These are phyloP conservation scores for Philopedon plagiatum DNA, from an alignment of 2,888 invertebrate genomes.

Conservation along the genomic window DNA sequence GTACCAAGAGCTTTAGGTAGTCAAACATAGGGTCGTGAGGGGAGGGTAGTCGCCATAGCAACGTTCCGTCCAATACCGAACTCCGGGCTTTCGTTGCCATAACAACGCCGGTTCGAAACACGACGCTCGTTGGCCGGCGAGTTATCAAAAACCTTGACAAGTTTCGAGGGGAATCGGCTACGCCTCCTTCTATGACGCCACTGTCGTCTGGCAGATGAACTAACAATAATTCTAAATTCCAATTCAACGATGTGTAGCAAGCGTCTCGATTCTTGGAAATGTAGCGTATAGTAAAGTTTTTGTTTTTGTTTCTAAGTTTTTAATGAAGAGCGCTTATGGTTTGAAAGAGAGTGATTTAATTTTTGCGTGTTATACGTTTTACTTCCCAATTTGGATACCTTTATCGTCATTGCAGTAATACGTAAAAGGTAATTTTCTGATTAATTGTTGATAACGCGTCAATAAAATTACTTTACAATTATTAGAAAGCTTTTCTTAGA, in stretches of 20 bases:
- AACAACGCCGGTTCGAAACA: constrained; percentile 57
- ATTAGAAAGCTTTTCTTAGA: constrained; percentile 10
- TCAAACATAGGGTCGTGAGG: constrained; percentile 67
- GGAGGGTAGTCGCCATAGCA: constrained; percentile 63
- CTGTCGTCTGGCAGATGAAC: constrained; percentile 55
- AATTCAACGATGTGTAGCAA: constrained; percentile 56
- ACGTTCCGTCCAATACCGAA: constrained; percentile 59
- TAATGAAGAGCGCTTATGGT: constrained; percentile 42
- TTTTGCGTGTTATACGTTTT: constrained; percentile 38
- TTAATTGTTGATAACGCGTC: constrained; percentile 18
- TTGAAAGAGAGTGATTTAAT: constrained; percentile 46
- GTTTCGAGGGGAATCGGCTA: constrained; percentile 28
- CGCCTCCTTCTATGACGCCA: constrained; percentile 51
- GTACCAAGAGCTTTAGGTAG: constrained; percentile 70
- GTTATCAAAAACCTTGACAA: constrained; percentile 46
- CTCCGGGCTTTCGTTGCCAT: constrained; percentile 57
- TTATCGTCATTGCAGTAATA: constrained; percentile 17
- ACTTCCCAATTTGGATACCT: constrained; percentile 30
- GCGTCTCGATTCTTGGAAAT: constrained; percentile 55
- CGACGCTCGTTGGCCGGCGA: constrained; percentile 54
- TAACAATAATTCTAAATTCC: constrained; percentile 58
- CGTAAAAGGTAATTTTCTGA: constrained; percentile 40
- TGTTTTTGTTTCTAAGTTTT: constrained; percentile 50
- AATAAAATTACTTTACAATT: constrained; percentile 2
- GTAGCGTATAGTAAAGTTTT: constrained; percentile 49